phyloP scores from a whole-genome alignment of 1,140 invertebrate genomes.

The Paralvinella palmiformis region DNA sequence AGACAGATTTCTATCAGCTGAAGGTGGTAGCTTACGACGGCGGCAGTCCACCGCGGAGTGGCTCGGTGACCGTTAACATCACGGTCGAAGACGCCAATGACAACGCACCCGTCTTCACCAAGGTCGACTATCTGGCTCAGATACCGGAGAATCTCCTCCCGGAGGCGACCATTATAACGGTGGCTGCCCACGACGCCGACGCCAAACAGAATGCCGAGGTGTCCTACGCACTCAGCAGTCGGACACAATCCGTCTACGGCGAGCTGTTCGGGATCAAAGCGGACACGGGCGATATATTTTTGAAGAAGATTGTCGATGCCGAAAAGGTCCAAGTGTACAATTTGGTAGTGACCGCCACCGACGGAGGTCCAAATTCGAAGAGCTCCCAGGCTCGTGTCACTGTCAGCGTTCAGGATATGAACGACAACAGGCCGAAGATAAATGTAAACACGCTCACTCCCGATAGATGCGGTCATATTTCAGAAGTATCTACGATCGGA shows the following conservation, averaged over 20 bases:
- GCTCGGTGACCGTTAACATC: conserved; percentile 8
- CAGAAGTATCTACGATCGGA: background rate
- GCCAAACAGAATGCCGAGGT: background rate
- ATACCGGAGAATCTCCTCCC: too few species aligned
- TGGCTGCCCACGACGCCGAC: background rate
- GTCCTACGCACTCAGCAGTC: background rate
- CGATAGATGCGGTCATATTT: too few species aligned
- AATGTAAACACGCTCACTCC: conserved; percentile 5
- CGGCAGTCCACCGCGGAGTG: conserved; percentile 6
- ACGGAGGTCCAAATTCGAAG: conserved; percentile 1
- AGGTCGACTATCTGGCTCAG: too few species aligned
- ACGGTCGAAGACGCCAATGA: conserved; percentile 36
- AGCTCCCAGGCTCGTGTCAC: background rate
- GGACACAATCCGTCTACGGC: background rate
- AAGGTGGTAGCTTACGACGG: conserved; percentile 19
- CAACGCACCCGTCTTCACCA: conserved; percentile 49
- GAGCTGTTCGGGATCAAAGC: background rate
- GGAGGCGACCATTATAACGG: too few species aligned
- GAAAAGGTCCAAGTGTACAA: background rate
- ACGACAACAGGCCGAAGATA: conserved; percentile 15
- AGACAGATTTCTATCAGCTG: conserved; percentile 9
- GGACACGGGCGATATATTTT: background rate
- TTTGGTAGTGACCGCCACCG: background rate
- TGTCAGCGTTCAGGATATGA: conserved; percentile 12
- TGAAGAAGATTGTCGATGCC: conserved; percentile 2